Conservation (phyloP, 2,113 vertebrate species). For the Melanocharis versteri region DNA sequence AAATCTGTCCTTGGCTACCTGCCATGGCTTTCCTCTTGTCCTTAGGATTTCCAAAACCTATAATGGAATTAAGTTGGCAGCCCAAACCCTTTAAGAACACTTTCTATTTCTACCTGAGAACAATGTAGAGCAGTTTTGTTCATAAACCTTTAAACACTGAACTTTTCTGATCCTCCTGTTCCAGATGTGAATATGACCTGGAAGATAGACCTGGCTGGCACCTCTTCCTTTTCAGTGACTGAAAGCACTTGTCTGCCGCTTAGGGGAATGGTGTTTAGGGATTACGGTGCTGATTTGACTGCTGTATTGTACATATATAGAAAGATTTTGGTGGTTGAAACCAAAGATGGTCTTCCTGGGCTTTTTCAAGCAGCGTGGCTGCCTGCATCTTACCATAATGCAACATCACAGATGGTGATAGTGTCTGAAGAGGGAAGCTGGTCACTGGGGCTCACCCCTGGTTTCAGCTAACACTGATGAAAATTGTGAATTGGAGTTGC, state of each 20-base stretch:
- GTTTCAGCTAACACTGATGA: background rate
- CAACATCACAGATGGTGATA: background rate
- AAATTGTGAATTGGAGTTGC: background rate
- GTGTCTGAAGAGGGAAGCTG: background rate
- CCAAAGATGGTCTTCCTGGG: background rate
- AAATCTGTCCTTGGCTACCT: background rate
- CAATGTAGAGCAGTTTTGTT: background rate
- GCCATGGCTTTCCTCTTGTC: background rate
- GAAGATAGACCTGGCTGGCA: background rate
- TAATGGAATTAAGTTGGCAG: background rate
- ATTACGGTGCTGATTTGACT: background rate
- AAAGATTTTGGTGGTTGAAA: background rate
- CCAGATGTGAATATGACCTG: background rate
- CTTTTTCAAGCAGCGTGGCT: background rate
- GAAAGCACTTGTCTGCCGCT: background rate
- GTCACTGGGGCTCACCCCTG: background rate
- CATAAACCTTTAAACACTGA: background rate
- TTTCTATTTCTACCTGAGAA: background rate
- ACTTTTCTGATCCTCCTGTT: background rate
- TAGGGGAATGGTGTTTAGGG: background rate
- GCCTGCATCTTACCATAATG: background rate
- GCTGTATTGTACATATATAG: background rate
- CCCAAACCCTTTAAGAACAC: background rate
- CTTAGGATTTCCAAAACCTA: conserved; percentile 18
- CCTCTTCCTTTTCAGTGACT: background rate